Evolutionary conservation across 1,140 invertebrate species (phyloP).

Genomic region (Aphidius gifuensis): DNA sequence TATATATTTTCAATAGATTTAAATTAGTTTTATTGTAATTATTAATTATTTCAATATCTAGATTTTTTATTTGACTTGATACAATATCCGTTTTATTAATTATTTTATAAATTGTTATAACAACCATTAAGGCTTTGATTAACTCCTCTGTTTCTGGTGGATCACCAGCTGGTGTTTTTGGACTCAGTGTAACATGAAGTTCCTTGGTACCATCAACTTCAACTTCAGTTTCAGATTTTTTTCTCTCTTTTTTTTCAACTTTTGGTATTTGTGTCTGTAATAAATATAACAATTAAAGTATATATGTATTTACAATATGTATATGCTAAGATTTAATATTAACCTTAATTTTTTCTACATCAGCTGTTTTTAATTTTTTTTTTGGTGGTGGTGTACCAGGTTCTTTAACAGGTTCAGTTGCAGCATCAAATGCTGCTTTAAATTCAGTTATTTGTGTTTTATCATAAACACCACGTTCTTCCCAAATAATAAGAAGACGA

Average conservation of each 20-base stretch:
- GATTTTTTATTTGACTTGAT: slow-evolving; percentile 44
- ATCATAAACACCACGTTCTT: slow-evolving; percentile 87
- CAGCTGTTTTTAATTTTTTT: slow-evolving; percentile 50
- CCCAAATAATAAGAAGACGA: slow-evolving; percentile 86
- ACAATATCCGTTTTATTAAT: slow-evolving; percentile 36
- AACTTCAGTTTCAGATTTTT: slow-evolving; percentile 59
- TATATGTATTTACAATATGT: not conserved
- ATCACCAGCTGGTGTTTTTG: slow-evolving; percentile 74
- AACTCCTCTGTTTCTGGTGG: slow-evolving; percentile 87
- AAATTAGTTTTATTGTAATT: slow-evolving; percentile 9
- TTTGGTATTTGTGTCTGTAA: slow-evolving; percentile 1
- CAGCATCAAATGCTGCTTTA: slow-evolving; percentile 59
- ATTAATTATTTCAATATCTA: slow-evolving; percentile 10
- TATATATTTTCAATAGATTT: slow-evolving; percentile 10
- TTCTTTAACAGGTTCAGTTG: slow-evolving; percentile 42
- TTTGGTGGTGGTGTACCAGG: slow-evolving; percentile 49
- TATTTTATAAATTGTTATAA: slow-evolving; percentile 47
- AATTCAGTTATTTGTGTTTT: slow-evolving; percentile 72
- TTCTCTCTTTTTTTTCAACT: slow-evolving; percentile 48
- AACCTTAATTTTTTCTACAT: slow-evolving; percentile 43
- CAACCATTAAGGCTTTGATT: slow-evolving; percentile 67
- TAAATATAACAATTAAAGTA: not conserved
- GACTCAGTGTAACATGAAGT: slow-evolving; percentile 71
- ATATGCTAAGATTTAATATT: not conserved
- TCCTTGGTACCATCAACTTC: slow-evolving; percentile 72